These are phyloP conservation scores for Tringa solitaria DNA, from an alignment of 2,113 vertebrate species.

Conservation along the genomic window DNA sequence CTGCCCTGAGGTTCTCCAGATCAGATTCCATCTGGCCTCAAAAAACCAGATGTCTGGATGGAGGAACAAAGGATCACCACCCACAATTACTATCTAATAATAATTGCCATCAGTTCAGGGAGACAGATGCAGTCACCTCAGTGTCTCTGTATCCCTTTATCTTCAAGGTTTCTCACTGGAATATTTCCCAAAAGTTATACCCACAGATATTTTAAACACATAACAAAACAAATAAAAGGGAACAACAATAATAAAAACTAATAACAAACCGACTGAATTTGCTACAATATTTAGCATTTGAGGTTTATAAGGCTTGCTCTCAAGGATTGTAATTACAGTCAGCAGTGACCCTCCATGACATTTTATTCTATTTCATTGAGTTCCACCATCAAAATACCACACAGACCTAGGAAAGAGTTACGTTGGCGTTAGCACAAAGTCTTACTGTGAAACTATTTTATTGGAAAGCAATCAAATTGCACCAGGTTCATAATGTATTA, in stretches of 20 bases:
- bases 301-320: background rate
- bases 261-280: background rate
- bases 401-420: background rate
- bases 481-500: fast-evolving
- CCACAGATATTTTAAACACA: background rate
- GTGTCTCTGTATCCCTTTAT: background rate
- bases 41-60: background rate
- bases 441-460: background rate
- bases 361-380: background rate
- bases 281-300: background rate
- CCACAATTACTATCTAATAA: background rate
- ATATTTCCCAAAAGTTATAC: background rate
- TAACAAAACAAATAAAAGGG: background rate
- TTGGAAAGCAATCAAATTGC: background rate
- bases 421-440: background rate
- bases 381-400: background rate
- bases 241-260: background rate
- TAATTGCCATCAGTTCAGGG: background rate
- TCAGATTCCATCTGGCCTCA: background rate
- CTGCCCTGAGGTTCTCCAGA: background rate
- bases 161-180: background rate
- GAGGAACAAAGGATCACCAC: background rate
- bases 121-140: background rate
- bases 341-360: background rate
- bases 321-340: background rate